Evolutionary conservation across 2,797 vertebrate species (phyloP).

Genomic region (Xerus rutilus): DNA sequence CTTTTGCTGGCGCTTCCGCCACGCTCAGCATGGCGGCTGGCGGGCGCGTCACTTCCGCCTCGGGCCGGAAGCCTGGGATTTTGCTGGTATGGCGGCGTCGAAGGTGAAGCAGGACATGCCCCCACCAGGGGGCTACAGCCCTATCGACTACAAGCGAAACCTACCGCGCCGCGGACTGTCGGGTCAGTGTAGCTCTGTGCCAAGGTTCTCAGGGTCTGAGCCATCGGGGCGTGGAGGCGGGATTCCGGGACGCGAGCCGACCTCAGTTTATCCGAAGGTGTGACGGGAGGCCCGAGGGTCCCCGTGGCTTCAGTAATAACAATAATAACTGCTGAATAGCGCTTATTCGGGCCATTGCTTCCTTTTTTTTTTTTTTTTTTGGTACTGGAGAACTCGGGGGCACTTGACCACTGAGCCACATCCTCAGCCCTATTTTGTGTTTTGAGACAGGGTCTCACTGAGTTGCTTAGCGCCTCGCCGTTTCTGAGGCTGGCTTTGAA

Average conservation of each 20-base stretch:
- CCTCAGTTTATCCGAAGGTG: background rate
- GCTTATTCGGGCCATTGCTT: too few species aligned
- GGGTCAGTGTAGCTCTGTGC: conserved; percentile 87
- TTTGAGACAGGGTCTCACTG: too few species aligned
- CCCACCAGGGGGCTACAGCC: conserved; percentile 94
- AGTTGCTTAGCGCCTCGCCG: too few species aligned
- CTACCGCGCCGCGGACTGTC: conserved; percentile 94
- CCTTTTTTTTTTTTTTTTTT: too few species aligned
- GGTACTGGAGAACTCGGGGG: too few species aligned
- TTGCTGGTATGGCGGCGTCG: conserved; percentile 92
- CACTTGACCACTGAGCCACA: too few species aligned
- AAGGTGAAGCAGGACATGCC: conserved; percentile 99
- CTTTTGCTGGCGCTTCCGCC: conserved; percentile 2
- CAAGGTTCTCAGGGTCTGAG: background rate
- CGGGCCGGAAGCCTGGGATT: background rate
- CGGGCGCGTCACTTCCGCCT: conserved; percentile 46
- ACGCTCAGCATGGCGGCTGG: conserved; percentile 47
- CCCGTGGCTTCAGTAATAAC: background rate
- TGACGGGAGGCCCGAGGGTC: background rate
- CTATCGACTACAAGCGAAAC: conserved; percentile 96
- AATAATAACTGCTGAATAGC: background rate
- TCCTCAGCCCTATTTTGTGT: too few species aligned
- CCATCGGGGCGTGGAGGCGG: background rate
- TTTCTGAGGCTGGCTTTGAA: too few species aligned
- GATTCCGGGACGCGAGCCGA: background rate